Base-by-base conservation (phyloP, 2,888 invertebrate species). In the Cyrtodaria siliqua region DNA sequence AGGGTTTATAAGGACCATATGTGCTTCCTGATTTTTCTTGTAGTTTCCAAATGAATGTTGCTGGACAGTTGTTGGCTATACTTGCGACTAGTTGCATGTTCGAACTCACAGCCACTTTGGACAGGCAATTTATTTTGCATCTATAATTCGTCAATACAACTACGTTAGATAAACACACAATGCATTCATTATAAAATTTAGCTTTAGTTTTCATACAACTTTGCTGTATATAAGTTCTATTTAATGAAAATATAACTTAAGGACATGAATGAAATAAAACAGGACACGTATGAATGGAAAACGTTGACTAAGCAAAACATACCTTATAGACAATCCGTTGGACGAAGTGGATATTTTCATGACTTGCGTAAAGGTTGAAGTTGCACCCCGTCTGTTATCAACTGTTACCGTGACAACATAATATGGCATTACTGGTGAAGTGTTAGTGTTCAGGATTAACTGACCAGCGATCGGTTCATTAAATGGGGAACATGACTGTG, bases 21-120 rank as follows among this genome's bases (percentile, higher is more conserved):
- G 40, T 8, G 16, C 9, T 38, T 8, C 40, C 40, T 12, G 9
- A 12, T 16, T 38, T 38, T 8, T 38, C 16, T 12, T 16, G 8
- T 16, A 38, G 16, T 38, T 8, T 38, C 40, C 40, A 38, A 12
- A 16, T 38, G 40, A 38, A 38, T 38, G 40, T 12, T 16, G 55
- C n/a, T n/a, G n/a, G n/a, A n/a, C n/a, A n/a, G n/a, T n/a, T n/a
- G n/a, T n/a, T n/a, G n/a, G n/a, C n/a, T n/a, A n/a, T n/a, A n/a
- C n/a, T n/a, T n/a, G 75, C 63, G 8, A 69, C 49, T 9, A 75
- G 24, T 55, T 75, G 75, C 6, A 80, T 52, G 42, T 57, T 61
- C 20, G 80, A 80, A 14, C 68, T 78, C 26, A 69, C 67, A 16
- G 82, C 78, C 24, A 78, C 69, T 50, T 83, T 83, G 38, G 69